Base-by-base conservation (phyloP, 2,888 invertebrate genomes). In the Nysson spinosus region DNA sequence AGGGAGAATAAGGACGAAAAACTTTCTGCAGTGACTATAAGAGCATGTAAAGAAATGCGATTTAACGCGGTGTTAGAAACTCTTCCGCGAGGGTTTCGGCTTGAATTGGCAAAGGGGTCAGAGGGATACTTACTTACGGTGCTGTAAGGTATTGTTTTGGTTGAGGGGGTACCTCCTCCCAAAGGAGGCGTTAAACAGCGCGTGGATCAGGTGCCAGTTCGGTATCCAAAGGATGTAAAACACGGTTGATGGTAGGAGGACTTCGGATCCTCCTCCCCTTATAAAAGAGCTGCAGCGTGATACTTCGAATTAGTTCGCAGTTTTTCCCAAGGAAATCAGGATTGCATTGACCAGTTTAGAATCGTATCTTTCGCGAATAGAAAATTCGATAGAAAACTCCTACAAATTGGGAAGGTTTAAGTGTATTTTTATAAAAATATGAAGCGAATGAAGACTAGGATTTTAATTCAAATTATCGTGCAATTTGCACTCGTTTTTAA, bases 51-150 rank as follows among this genome's bases (percentile, higher is more conserved):
- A 1, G 6, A 52, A 9, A 7, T 4, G 12, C 40, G 14, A 14
- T 40, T 44, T 17, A 28, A 58, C 46, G 30, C 42, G 43, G 17
- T 39, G 60, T 65, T 47, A 46, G 30, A n/a, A 42, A 22, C 19
- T 44, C 47, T 65, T 64, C 46, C 50, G 51, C 37, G 46, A 34
- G 37, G 73, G 70, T 78, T 78, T 77, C 75, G 72, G 84, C 86
- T 82, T 85, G 80, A 82, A 81, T 87, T 83, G 80, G 79, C 83
- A 87, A 85, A 68, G 62, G 70, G 87, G 87, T 87, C 86, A 84
- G 81, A 81, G 76, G 81, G 83, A 84, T 85, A 81, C 84, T 83
- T 81, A 75, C 77, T 77, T 80, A 77, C 77, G 75, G 73, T 82
- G 75, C 80, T 80, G 79, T 80, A 78, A 81, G 79, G 75, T 79